phyloP scores from a whole-genome alignment of 37 sponge, comb jelly and placozoan genomes.

The Agelas oroides region DNA sequence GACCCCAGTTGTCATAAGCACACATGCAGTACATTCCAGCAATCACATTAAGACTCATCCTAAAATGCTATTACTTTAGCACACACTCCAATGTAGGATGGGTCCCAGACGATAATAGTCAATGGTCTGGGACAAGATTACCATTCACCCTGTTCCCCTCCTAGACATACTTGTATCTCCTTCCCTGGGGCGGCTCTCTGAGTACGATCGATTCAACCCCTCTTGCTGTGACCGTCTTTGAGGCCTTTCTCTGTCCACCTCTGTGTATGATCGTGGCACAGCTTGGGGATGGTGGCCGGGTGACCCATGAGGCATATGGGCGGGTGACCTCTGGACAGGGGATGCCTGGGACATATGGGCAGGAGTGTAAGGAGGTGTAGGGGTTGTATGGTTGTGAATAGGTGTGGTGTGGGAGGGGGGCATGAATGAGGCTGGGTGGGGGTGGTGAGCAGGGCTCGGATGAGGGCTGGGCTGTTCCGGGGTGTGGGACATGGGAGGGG shows the following conservation, averaged over 20 bases:
- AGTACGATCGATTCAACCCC: not conserved
- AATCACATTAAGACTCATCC: no score
- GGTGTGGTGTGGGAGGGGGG: conserved; percentile 39
- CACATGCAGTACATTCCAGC: no score
- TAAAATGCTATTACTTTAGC: no score
- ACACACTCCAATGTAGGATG: no score
- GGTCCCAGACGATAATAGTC: no score
- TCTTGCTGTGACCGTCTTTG: not conserved
- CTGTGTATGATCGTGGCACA: conserved; percentile 1
- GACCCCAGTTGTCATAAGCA: no score
- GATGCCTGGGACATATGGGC: not conserved
- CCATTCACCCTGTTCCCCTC: no score
- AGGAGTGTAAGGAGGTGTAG: conserved; percentile 19
- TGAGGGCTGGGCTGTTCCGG: not conserved
- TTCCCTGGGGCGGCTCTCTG: not conserved
- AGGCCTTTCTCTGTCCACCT: not conserved
- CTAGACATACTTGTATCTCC: not conserved
- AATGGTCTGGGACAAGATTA: no score
- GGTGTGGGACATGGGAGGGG: conserved; percentile 2
- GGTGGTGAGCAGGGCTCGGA: not conserved
- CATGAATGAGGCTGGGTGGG: not conserved
- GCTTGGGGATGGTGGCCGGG: not conserved
- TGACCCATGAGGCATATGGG: no score
- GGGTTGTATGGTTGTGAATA: conserved; percentile 2
- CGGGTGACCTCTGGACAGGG: no score